Conservation (phyloP, 1,140 invertebrate species). For the Carcinoscorpius rotundicauda region DNA sequence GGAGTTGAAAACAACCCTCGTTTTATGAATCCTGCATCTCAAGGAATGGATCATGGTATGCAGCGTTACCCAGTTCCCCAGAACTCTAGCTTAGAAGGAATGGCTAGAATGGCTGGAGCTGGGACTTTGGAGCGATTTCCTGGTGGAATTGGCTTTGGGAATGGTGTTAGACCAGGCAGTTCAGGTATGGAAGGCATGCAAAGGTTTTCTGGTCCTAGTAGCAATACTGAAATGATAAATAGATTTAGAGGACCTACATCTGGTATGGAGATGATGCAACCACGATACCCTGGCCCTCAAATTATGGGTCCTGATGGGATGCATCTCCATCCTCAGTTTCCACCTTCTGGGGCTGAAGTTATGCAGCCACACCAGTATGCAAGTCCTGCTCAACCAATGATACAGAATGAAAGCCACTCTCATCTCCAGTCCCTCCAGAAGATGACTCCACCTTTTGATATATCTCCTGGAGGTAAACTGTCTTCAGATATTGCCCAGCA, state of each 20-base stretch:
- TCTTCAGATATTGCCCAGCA: constrained; percentile 9
- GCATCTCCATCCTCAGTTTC: constrained; percentile 10
- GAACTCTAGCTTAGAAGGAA: constrained; percentile 22
- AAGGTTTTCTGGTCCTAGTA: constrained; percentile 35
- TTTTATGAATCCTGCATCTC: constrained; percentile 6
- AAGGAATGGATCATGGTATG: constrained; percentile 7
- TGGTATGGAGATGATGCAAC: constrained; percentile 15
- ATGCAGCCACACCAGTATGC: constrained; percentile 12
- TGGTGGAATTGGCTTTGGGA: no score
- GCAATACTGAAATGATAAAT: no score
- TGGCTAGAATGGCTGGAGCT: constrained; percentile 27
- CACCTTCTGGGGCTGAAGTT: constrained; percentile 15
- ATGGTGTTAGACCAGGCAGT: no score
- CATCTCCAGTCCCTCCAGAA: constrained; percentile 26
- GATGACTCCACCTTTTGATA: constrained; percentile 27
- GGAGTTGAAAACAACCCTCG: constrained; percentile 12
- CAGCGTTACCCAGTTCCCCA: constrained; percentile 25
- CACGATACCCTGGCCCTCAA: constrained; percentile 17
- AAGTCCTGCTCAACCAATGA: constrained; percentile 10
- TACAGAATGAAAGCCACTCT: constrained; percentile 9
- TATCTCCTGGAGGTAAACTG: constrained; percentile 17
- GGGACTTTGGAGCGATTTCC: constrained; percentile 18
- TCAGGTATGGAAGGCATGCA: constrained; percentile 26
- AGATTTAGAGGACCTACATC: background rate
- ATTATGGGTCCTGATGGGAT: constrained; percentile 16